Percentiles rank a stretch among this genome's conserved stretches.
These are phyloP conservation scores for Microctenopoma lineatum DNA, from an alignment of 2,797 vertebrate species.

Conservation along the genomic window DNA sequence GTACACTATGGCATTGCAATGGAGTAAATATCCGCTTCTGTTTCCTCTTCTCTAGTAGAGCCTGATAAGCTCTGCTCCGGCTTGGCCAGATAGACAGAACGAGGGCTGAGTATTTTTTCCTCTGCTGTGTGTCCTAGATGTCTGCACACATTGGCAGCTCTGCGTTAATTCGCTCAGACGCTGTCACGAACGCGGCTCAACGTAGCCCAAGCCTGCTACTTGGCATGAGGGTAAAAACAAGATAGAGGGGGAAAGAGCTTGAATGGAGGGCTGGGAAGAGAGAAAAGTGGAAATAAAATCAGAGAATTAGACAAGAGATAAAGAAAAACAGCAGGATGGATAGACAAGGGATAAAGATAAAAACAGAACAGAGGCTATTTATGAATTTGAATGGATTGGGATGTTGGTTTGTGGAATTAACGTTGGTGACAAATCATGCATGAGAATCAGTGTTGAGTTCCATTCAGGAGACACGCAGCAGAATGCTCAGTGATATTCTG, in stretches of 20 bases:
- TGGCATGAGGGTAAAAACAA: conserved; percentile 54
- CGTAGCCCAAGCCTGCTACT: conserved; percentile 50
- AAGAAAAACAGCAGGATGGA: conserved; percentile 44
- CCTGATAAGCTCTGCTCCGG: conserved; percentile 64
- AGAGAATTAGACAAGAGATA: conserved; percentile 64
- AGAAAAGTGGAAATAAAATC: conserved; percentile 54
- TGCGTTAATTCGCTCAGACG: conserved; percentile 74
- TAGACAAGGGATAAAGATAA: conserved; percentile 55
- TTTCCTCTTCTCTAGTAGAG: conserved; percentile 52
- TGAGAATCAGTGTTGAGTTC: conserved; percentile 59
- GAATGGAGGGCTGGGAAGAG: conserved; percentile 32
- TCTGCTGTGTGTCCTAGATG: conserved; percentile 73
- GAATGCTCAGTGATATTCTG: conserved; percentile 37
- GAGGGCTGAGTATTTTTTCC: conserved; percentile 35
- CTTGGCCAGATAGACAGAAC: conserved; percentile 62
- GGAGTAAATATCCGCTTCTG: conserved; percentile 57
- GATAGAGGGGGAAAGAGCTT: conserved; percentile 1
- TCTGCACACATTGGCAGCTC: conserved; percentile 64
- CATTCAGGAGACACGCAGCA: conserved; percentile 56
- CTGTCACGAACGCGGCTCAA: conserved; percentile 72
- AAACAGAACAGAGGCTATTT: conserved; percentile 56
- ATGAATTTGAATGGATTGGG: conserved; percentile 62
- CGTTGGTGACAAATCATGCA: conserved; percentile 57
- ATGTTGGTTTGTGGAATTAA: conserved; percentile 70
- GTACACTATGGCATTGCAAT: conserved; percentile 52